Conservation (phyloP, 92 coral and sea anemone species). For the Palythoa caribaeorum region DNA sequence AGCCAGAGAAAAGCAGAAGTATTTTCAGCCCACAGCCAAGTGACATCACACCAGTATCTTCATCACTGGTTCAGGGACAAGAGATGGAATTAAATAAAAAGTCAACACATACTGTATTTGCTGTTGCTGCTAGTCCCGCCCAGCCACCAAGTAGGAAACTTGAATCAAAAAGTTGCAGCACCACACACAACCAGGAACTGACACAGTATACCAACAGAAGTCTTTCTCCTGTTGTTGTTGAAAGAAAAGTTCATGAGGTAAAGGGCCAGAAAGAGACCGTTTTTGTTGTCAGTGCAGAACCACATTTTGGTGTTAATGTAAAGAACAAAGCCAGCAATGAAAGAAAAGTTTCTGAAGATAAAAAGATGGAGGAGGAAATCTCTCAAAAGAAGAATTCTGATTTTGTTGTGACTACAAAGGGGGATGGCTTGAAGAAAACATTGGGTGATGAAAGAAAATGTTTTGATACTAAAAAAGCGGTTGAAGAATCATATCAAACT, state of each 20-base stretch:
- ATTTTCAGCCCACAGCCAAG: constrained; percentile 22
- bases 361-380: background rate
- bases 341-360: background rate
- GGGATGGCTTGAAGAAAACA: background rate
- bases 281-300: constrained; percentile 58
- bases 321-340: background rate
- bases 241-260: constrained; percentile 26
- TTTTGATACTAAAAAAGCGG: background rate
- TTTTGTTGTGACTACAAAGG: background rate
- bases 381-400: background rate
- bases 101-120: constrained; percentile 42
- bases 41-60: background rate
- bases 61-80: constrained; percentile 1
- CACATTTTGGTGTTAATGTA: constrained; percentile 11
- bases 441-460: background rate
- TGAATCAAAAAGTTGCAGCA: background rate
- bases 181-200: background rate
- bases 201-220: background rate
- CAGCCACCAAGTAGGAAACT: background rate
- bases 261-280: constrained; percentile 50
- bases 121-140: constrained; percentile 36
- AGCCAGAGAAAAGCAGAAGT: background rate
- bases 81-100: background rate
- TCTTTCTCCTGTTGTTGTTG: constrained; percentile 23
- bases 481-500: background rate